Conservation (phyloP, 2,888 invertebrate genomes). For the Philereme transversata region DNA sequence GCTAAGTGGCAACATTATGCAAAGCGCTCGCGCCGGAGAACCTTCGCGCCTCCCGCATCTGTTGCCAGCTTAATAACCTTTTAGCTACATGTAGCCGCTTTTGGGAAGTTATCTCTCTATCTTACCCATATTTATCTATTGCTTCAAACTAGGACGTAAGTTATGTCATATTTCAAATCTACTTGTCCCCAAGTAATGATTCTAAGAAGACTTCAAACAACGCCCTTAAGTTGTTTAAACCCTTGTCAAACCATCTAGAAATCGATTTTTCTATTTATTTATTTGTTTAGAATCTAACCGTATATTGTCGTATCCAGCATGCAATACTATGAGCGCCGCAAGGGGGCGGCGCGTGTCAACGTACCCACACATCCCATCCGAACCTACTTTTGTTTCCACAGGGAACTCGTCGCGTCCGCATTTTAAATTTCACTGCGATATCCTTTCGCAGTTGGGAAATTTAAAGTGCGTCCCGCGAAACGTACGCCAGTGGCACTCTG, state of each 20-base stretch:
- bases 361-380: conserved; percentile 35
- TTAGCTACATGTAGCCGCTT: conserved; percentile 11
- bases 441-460: conserved; percentile 69
- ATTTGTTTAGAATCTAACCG: too few relatives aligned
- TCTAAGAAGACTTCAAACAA: too few relatives aligned
- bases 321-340: conserved; percentile 17
- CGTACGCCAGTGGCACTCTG: conserved; percentile 71
- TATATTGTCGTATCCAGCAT: neutral
- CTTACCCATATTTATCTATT: neutral
- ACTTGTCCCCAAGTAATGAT: too few relatives aligned
- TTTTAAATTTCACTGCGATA: conserved; percentile 73
- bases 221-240: too few relatives aligned
- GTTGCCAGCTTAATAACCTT: conserved; percentile 14
- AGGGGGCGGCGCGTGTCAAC: conserved; percentile 29
- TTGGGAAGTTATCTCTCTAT: neutral
- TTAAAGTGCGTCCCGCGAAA: conserved; percentile 74
- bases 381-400: conserved; percentile 58
- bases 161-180: too few relatives aligned
- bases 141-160: neutral
- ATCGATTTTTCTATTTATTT: too few relatives aligned
- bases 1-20: conserved; percentile 66
- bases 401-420: conserved; percentile 55
- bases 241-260: too few relatives aligned
- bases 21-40: conserved; percentile 43
- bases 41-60: conserved; percentile 1